A percentile compares a stretch with the other conserved stretches of the same genome.
These are phyloP conservation scores for Martes flavigula DNA, from an alignment of 2,797 vertebrate genomes.

Conservation along the genomic window DNA sequence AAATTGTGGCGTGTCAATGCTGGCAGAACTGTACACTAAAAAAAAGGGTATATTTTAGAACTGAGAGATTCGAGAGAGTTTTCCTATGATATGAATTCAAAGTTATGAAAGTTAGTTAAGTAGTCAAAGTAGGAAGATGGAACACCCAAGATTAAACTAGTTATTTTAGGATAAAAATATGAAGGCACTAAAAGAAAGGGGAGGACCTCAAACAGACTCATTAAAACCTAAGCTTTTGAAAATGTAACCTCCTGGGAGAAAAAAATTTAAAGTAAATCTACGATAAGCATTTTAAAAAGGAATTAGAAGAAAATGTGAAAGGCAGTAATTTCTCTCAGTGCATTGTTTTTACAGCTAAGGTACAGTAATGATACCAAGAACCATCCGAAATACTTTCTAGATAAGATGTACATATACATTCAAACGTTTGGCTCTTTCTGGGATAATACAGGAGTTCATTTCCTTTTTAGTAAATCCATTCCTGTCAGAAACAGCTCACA, in stretches of 20 bases:
- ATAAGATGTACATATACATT: background rate
- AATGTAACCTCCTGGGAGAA: background rate
- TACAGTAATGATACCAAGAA: slow-evolving; percentile 6
- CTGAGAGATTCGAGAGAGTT: background rate
- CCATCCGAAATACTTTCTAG: slow-evolving; percentile 4
- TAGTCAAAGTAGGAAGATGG: background rate
- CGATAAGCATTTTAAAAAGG: background rate
- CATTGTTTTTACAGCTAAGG: background rate
- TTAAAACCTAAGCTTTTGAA: slow-evolving; percentile 7
- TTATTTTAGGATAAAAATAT: slow-evolving; percentile 28
- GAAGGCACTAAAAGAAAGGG: background rate
- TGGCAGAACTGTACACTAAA: background rate
- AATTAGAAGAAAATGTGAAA: slow-evolving; percentile 2
- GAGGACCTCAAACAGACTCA: background rate
- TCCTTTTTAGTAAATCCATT: background rate
- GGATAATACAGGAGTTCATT: background rate
- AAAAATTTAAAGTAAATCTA: background rate
- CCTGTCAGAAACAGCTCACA: slow-evolving; percentile 5
- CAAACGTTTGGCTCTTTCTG: slow-evolving; percentile 32
- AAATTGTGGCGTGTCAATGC: background rate
- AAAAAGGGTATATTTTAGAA: background rate
- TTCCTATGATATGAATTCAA: background rate
- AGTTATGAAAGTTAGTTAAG: background rate
- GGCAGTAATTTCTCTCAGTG: background rate
- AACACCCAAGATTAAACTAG: background rate